Evolutionary conservation across 2,888 invertebrate species (phyloP).

Genomic region (Priocnemis perturbator): DNA sequence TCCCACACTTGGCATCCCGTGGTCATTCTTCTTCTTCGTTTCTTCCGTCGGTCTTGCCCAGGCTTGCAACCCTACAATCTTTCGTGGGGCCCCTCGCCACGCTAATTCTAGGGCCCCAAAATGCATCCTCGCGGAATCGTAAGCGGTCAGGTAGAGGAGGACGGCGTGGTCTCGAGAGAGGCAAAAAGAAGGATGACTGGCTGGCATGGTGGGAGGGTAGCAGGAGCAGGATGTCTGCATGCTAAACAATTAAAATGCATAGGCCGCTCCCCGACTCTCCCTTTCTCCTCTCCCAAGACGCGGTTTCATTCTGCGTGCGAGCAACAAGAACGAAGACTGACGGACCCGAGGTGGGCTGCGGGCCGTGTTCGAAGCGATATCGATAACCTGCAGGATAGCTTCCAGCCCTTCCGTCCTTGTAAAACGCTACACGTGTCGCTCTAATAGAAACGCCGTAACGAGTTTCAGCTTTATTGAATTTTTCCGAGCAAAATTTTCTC

Average conservation of each 20-base stretch:
- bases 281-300: constrained; percentile 1
- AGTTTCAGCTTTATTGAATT: too few relatives aligned
- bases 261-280: constrained; percentile 5
- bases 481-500: too few relatives aligned
- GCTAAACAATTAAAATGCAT: constrained; percentile 58
- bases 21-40: constrained; percentile 53
- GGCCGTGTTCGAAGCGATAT: too few relatives aligned
- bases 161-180: constrained; percentile 29
- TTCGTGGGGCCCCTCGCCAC: constrained; percentile 58
- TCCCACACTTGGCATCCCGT: constrained; percentile 64
- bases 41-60: constrained; percentile 41
- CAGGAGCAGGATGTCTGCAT: constrained; percentile 34
- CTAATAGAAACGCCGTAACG: too few relatives aligned
- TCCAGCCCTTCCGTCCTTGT: too few relatives aligned
- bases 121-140: constrained; percentile 62
- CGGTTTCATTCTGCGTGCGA: too few relatives aligned
- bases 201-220: constrained; percentile 6
- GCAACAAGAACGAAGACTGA: too few relatives aligned
- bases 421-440: too few relatives aligned
- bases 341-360: too few relatives aligned
- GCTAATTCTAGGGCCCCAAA: constrained; percentile 68
- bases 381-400: too few relatives aligned
- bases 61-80: constrained; percentile 66
- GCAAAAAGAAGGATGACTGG: constrained; percentile 21
- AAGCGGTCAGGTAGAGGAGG: constrained; percentile 38